Evolutionary conservation across 2,888 invertebrate genomes (phyloP), one percentile per base, ranked within the genome.

Genomic region (Cacoxenus indagator): DNA sequence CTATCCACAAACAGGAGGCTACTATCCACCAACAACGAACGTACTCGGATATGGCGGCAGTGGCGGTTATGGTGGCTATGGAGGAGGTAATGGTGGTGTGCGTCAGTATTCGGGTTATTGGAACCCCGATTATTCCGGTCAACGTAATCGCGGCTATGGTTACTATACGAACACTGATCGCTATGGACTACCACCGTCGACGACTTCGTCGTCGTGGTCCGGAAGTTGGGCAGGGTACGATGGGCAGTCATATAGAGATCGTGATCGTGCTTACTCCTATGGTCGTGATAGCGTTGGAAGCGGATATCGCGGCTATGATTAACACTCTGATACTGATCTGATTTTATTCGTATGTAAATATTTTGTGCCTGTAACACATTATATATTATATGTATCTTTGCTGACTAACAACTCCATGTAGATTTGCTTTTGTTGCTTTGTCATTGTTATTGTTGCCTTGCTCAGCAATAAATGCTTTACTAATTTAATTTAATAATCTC

Each of bases 81-180:
- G 91, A 1, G 91, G 90, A 67, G 91, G 91, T 76, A 91, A 91
- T 84, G 91, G 91, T 43, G 91, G 91, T 24, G 82, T 91, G 0
- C 88, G 84, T 64, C 91, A 91, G 37, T 91, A 91, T 78, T 89
- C 88, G 57, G 91, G 91, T 6, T 91, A 91, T 83, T 90, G 89
- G 82, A 90, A 89, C 81, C 90, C 91, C 0, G 85, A 85, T 72
- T 91, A 91, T 76, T 87, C 87, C 81, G 90, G 90, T 5, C 88
- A 88, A 31, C 88, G 90, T 65, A 90, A 91, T 85, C 87, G 90
- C 29, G 91, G 91, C n/a, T 91, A 90, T 75, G 91, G 91, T 54
- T 91, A 91, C 78, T 90, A 90, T 67, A 71, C 78, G 9, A 81
- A 81, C 51, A 86, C 87, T 54, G 85, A 88, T 77, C 81, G 81